A percentile compares a stretch with the other conserved stretches of the same genome.
Evolutionary conservation across 2,113 vertebrate genomes (phyloP).

Genomic region (Hipposideros armiger): DNA sequence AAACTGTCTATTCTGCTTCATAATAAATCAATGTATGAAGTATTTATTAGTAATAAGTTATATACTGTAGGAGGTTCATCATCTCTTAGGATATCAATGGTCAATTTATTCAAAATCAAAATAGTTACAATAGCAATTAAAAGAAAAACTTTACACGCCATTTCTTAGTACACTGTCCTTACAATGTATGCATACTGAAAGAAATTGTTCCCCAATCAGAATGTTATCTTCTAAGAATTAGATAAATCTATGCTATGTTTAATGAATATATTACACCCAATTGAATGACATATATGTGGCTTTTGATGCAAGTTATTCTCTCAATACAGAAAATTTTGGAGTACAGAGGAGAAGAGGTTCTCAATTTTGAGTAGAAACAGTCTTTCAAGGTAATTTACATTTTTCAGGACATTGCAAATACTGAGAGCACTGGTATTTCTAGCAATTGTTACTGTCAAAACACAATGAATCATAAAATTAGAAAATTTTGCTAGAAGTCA

Average conservation of each 20-base stretch:
- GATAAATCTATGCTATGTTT: conserved; percentile 13
- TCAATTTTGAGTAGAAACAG: conserved; percentile 17
- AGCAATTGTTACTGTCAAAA: conserved; percentile 12
- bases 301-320: background rate
- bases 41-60: conserved; percentile 4
- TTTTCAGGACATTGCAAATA: conserved; percentile 1
- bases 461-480: conserved; percentile 42
- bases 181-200: background rate
- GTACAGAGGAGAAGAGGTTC: background rate
- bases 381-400: background rate
- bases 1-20: conserved; percentile 25
- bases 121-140: background rate
- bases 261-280: background rate
- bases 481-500: conserved; percentile 48
- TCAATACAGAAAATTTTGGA: background rate
- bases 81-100: conserved; percentile 4
- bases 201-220: background rate
- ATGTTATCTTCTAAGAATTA: background rate
- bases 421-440: conserved; percentile 11
- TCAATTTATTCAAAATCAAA: conserved; percentile 64
- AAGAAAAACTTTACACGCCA: background rate
- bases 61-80: conserved; percentile 10
- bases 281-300: background rate
- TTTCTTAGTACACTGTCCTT: background rate
- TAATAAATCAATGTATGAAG: background rate